Evolutionary conservation across 2,888 invertebrate species (phyloP), one percentile per base, ranked within the genome.

Genomic region (Apantesis nais): DNA sequence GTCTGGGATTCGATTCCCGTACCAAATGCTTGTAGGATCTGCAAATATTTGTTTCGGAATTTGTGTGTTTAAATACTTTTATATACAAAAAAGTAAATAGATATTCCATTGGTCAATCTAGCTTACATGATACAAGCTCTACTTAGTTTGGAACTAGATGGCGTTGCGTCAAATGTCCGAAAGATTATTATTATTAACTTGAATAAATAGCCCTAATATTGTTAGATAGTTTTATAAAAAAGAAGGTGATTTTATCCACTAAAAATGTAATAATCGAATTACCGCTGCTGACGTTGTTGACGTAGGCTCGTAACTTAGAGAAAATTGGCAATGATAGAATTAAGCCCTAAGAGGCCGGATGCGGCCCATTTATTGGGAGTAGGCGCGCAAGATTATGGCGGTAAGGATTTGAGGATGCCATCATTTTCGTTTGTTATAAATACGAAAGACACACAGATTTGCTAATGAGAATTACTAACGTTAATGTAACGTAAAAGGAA

Each of bases 241-340:
- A 22, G 34, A 19, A 41, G 7, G 19, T 29, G 52, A 68, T 62
- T 68, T 48, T 62, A 11, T 64, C 25, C 12, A 31, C 65, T 60
- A 34, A 37, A 63, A 63, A 34, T 64, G 31, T 55, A 70, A 70
- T 70, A 62, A 66, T 29, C 31, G 39, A 62, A 31, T 29, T 55
- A 66, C 52, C 37, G 41, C n/a, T n/a, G n/a, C n/a, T n/a, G n/a
- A n/a, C n/a, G 34, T 31, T 64, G 48, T 60, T 69, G 69, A 65
- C 55, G 66, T 48, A 62, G 39, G 61, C n/a, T 52, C 39, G 66
- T 62, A 61, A 55, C 39, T 22, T 60, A 52, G 31, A 66, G 70
- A 61, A 70, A 70, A 70, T 70, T 70, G 66, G 61, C 66, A 66
- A 66, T 70, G 55, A 66, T 66, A 70, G 62, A 66, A 70, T 70